These are phyloP conservation scores for Noturus placidus DNA, from an alignment of 2,113 vertebrate genomes.

Conservation along the genomic window DNA sequence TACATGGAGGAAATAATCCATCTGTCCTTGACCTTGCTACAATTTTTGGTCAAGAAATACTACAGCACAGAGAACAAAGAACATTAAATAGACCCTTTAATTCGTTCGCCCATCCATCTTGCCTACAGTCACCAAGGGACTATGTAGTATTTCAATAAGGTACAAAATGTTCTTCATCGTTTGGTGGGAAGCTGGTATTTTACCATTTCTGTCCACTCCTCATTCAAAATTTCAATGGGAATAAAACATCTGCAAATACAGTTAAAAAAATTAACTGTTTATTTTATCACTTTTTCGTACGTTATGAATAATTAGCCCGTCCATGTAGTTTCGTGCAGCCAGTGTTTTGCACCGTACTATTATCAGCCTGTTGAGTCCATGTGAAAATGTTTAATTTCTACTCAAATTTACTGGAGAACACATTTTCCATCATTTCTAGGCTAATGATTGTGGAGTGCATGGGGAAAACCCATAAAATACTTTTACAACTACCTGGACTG, in stretches of 20 bases:
- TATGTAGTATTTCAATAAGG: conserved; percentile 1
- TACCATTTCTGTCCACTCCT: background rate
- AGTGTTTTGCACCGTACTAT: background rate
- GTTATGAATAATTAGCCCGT: background rate
- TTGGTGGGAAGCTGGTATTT: background rate
- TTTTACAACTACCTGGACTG: conserved; percentile 38
- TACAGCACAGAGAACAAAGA: background rate
- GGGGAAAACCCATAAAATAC: conserved; percentile 14
- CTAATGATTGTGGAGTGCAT: conserved; percentile 12
- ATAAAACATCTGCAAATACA: background rate
- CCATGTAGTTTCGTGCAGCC: background rate
- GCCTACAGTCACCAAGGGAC: background rate
- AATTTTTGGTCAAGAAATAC: background rate
- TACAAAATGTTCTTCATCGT: background rate
- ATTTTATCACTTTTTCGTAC: background rate
- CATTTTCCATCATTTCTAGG: conserved; percentile 11
- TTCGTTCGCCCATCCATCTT: background rate
- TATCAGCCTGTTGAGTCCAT: background rate
- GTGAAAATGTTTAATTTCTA: conserved; percentile 23
- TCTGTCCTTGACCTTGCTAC: background rate
- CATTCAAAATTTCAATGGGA: background rate
- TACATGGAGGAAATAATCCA: background rate
- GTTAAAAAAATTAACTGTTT: background rate
- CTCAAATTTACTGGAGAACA: conserved; percentile 26
- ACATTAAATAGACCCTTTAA: background rate